These are phyloP conservation scores for Pelobates fuscus DNA, from an alignment of 2,113 vertebrate species.

Conservation along the genomic window DNA sequence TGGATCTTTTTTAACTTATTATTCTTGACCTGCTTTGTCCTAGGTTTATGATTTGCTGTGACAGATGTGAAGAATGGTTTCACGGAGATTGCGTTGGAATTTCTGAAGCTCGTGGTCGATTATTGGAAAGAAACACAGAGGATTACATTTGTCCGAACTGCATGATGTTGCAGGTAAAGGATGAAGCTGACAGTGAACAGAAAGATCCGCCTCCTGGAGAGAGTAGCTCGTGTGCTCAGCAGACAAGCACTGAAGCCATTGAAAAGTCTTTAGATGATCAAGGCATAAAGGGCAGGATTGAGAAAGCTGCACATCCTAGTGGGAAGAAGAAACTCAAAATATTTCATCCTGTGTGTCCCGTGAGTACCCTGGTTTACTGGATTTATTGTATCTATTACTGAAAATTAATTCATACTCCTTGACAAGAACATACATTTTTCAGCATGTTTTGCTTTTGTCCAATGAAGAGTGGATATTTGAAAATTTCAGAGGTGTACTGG, in stretches of 20 bases:
- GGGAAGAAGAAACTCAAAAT: constrained; percentile 99
- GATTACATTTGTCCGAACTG: constrained; percentile 88
- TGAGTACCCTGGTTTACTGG: no score
- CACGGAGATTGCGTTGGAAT: constrained; percentile 91
- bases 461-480: no score
- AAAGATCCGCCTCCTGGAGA: constrained; percentile 56
- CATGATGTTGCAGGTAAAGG: constrained; percentile 80
- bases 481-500: no score
- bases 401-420: no score
- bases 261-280: constrained; percentile 74
- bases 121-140: constrained; percentile 79
- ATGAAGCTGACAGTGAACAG: constrained; percentile 63
- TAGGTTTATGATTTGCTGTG: constrained; percentile 96
- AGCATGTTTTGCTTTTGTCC: no score
- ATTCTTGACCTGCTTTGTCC: neutral
- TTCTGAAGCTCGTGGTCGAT: constrained; percentile 74
- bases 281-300: constrained; percentile 79
- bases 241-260: constrained; percentile 66
- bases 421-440: no score
- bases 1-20: neutral
- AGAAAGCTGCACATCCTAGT: constrained; percentile 84
- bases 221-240: constrained; percentile 58
- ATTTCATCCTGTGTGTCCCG: constrained; percentile 92
- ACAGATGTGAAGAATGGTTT: constrained; percentile 90
- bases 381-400: no score